Conservation (phyloP, 23 tunicate genomes). For the Botrylloides violaceus region DNA sequence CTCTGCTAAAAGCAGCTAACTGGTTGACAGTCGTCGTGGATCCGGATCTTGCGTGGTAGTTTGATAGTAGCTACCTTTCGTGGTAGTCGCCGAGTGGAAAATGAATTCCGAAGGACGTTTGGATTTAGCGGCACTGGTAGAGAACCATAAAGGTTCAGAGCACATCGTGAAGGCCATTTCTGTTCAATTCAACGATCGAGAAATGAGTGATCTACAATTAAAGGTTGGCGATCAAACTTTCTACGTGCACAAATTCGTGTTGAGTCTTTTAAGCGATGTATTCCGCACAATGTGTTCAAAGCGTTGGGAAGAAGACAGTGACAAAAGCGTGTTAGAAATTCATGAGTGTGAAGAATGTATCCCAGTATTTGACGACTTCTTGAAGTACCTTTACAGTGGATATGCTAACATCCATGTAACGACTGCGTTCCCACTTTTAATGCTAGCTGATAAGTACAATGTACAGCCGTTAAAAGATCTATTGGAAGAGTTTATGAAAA, state of each 20-base stretch:
- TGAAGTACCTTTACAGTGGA: slow-evolving; percentile 74
- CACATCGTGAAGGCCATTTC: not conserved
- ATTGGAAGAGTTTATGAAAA: slow-evolving; percentile 54
- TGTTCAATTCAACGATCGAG: slow-evolving; percentile 43
- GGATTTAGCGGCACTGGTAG: too few relatives aligned
- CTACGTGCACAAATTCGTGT: slow-evolving; percentile 72
- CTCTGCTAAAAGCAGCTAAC: too few relatives aligned
- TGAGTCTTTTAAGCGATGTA: slow-evolving; percentile 89
- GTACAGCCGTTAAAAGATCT: slow-evolving; percentile 56
- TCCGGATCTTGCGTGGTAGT: too few relatives aligned
- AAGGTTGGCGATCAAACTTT: slow-evolving; percentile 50
- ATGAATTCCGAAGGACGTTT: too few relatives aligned
- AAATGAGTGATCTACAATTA: slow-evolving; percentile 72
- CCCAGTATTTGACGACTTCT: slow-evolving; percentile 70
- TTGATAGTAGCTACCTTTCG: too few relatives aligned
- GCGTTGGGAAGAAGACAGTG: slow-evolving; percentile 67
- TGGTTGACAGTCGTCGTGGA: too few relatives aligned
- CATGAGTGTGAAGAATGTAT: slow-evolving; percentile 79
- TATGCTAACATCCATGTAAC: slow-evolving; percentile 38
- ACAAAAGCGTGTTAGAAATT: slow-evolving; percentile 44
- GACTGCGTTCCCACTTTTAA: slow-evolving; percentile 75
- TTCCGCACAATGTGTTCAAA: slow-evolving; percentile 82
- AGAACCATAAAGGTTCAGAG: not conserved
- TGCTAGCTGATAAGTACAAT: slow-evolving; percentile 92
- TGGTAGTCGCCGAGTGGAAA: too few relatives aligned